Evolutionary conservation across 2,113 vertebrate species (phyloP).

Genomic region (Panthera tigris): DNA sequence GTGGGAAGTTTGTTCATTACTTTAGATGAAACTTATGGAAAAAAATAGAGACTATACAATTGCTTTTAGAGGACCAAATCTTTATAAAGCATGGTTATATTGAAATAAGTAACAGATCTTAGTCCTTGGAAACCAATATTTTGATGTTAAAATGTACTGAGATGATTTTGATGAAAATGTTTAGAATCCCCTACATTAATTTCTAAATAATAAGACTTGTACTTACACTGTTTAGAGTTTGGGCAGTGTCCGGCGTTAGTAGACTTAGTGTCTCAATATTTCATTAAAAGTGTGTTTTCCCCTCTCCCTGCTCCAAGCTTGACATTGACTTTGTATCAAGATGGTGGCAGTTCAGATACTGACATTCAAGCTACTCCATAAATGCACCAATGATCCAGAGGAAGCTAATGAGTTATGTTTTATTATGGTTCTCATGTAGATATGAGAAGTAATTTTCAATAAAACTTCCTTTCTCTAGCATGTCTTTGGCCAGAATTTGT

Average conservation of each 20-base stretch:
- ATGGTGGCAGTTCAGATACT: not conserved
- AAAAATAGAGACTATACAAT: not conserved
- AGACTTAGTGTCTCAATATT: not conserved
- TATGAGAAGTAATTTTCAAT: not conserved
- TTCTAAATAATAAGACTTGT: not conserved
- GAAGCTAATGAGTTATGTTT: not conserved
- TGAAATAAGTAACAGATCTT: not conserved
- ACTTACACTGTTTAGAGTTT: not conserved
- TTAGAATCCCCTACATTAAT: not conserved
- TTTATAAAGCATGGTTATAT: not conserved
- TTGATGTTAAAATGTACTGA: not conserved
- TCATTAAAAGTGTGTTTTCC: not conserved
- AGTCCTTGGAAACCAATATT: not conserved
- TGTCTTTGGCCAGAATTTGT: not conserved
- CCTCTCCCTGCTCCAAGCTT: not conserved
- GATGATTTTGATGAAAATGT: not conserved
- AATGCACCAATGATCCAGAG: not conserved
- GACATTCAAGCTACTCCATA: not conserved
- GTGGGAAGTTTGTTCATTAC: not conserved
- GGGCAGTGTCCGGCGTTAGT: not conserved
- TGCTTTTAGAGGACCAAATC: not conserved
- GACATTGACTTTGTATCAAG: not conserved
- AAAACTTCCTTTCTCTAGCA: not conserved
- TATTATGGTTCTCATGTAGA: not conserved
- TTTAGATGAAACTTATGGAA: not conserved